These are phyloP conservation scores for Gephyroberyx darwinii DNA, from an alignment of 2,797 vertebrate species.

Conservation along the genomic window DNA sequence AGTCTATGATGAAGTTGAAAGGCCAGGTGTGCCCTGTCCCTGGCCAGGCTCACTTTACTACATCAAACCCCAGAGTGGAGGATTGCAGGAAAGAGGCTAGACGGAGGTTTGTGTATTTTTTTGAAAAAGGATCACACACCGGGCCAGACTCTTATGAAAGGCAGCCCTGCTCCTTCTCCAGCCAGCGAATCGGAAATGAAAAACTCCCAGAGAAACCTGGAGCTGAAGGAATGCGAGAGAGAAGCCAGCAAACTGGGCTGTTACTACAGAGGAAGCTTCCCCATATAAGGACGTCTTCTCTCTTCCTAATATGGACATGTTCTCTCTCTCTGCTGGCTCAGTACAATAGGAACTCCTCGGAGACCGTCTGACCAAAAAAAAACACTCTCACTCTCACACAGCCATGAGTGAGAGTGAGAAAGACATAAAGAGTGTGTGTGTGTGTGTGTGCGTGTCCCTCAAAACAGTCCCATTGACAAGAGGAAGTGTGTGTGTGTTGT, in stretches of 20 bases:
- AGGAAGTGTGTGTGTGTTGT: constrained; percentile 37
- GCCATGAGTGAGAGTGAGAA: constrained; percentile 49
- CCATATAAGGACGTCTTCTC: constrained; percentile 90
- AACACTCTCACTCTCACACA: constrained; percentile 37
- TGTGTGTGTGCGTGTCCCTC: constrained; percentile 50
- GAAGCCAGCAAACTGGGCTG: constrained; percentile 90
- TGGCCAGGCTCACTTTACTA: constrained; percentile 83
- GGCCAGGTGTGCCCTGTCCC: constrained; percentile 87
- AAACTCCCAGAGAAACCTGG: constrained; percentile 89
- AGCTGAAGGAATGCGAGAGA: constrained; percentile 87
- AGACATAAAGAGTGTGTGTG: constrained; percentile 18
- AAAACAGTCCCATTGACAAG: constrained; percentile 36
- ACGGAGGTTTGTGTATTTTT: constrained; percentile 94
- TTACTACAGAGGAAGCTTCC: constrained; percentile 90
- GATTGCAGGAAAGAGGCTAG: constrained; percentile 94
- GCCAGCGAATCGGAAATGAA: constrained; percentile 96
- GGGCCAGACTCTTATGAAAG: constrained; percentile 92
- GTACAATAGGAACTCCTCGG: constrained; percentile 75
- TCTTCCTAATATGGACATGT: constrained; percentile 79
- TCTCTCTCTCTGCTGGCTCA: constrained; percentile 69
- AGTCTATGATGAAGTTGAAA: constrained; percentile 80
- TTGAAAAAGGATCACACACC: constrained; percentile 89
- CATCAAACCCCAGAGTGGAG: constrained; percentile 89
- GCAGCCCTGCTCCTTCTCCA: constrained; percentile 86
- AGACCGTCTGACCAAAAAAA: constrained; percentile 43